Percentiles rank a stretch among this genome's conserved stretches.
These are phyloP conservation scores for Muscina levida DNA, from an alignment of 2,888 invertebrate species.

Conservation along the genomic window DNA sequence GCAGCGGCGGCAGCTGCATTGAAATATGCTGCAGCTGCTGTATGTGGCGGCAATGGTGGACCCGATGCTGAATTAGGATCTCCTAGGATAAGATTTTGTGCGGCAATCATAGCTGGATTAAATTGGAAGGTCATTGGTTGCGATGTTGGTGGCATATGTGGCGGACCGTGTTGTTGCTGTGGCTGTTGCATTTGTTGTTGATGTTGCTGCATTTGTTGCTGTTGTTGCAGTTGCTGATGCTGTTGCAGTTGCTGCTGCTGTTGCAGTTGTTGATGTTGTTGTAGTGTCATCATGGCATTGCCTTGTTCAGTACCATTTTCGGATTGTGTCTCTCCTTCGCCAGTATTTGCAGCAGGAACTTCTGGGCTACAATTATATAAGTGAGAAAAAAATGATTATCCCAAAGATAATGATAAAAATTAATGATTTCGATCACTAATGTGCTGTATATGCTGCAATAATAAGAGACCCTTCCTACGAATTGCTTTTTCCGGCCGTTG, in stretches of 20 bases:
- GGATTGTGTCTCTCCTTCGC: slow-evolving; percentile 36
- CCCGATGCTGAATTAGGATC: slow-evolving; percentile 53
- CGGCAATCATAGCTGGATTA: slow-evolving; percentile 65
- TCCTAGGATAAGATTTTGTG: slow-evolving; percentile 56
- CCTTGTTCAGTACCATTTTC: slow-evolving; percentile 10
- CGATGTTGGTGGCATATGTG: slow-evolving; percentile 68
- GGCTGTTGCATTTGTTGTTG: slow-evolving; percentile 12
- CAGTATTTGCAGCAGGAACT: background rate
- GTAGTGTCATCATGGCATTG: slow-evolving; percentile 29
- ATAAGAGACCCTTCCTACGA: too few species aligned
- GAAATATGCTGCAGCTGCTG: slow-evolving; percentile 61
- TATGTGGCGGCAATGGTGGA: slow-evolving; percentile 66
- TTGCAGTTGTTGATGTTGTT: slow-evolving; percentile 62
- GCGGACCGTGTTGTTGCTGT: too few species aligned
- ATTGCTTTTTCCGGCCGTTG: too few species aligned
- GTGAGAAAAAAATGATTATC: too few species aligned
- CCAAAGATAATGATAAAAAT: too few species aligned
- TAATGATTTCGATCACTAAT: too few species aligned
- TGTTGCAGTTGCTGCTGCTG: slow-evolving; percentile 48
- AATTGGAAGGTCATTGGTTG: slow-evolving; percentile 67
- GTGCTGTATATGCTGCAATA: too few species aligned
- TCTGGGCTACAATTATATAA: slow-evolving; percentile 37
- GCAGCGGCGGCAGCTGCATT: slow-evolving; percentile 29
- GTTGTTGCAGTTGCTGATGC: slow-evolving; percentile 72
- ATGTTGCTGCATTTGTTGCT: slow-evolving; percentile 72